A percentile compares a stretch with the other conserved stretches of the same genome.
These are phyloP conservation scores for Sweltsa coloradensis DNA, from an alignment of 1,140 invertebrate species.

Conservation along the genomic window DNA sequence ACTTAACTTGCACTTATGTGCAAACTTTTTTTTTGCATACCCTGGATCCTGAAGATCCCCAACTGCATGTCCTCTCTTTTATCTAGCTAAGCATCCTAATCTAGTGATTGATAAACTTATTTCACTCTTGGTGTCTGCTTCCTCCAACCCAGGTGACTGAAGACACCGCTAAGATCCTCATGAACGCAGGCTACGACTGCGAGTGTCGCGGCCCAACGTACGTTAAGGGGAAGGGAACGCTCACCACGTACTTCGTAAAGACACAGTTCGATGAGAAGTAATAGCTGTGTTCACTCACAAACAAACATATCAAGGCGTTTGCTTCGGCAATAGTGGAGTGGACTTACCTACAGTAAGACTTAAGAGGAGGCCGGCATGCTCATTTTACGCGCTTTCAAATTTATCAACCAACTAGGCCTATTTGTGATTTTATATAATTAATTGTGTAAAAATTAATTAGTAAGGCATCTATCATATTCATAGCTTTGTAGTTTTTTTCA, in stretches of 20 bases:
- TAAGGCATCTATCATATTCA: no score
- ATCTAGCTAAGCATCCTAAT: no score
- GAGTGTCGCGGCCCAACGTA: conserved; percentile 77
- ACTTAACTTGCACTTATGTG: background rate
- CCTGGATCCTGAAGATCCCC: background rate
- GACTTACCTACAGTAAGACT: no score
- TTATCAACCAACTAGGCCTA: no score
- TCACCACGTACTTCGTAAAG: conserved; percentile 85
- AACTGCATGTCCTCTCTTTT: background rate
- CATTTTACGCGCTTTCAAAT: no score
- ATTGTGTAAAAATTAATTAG: no score
- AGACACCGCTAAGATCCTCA: conserved; percentile 77
- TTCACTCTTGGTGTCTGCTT: background rate
- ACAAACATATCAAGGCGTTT: background rate
- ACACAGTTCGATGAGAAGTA: conserved; percentile 52
- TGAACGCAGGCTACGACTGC: conserved; percentile 68
- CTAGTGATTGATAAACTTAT: conserved; percentile 5
- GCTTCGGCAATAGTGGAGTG: no score
- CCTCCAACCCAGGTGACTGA: conserved; percentile 51
- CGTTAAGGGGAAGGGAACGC: conserved; percentile 89
- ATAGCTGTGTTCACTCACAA: background rate
- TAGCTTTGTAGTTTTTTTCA: no score
- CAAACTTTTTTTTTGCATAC: background rate
- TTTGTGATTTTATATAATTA: no score
- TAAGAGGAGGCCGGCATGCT: no score